Conservation (phyloP, 1,140 invertebrate species). For the Gonatopus flavifemur region DNA sequence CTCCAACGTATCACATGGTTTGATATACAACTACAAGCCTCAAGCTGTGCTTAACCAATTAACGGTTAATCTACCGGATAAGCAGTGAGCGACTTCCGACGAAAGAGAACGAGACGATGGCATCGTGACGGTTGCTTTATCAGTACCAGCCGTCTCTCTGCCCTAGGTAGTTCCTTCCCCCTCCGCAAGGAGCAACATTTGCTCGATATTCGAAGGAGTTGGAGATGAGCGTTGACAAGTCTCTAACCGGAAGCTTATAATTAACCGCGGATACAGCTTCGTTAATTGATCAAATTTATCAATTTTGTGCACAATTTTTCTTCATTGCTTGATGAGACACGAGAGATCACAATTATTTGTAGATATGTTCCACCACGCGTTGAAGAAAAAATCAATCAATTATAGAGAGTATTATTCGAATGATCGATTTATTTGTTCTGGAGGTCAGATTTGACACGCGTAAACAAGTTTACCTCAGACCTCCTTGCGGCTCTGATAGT, state of each 20-base stretch:
- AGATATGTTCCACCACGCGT: too few species aligned
- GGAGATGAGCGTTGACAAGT: conserved; percentile 10
- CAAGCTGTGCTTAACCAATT: conserved; percentile 38
- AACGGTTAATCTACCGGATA: conserved; percentile 37
- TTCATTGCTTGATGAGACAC: too few species aligned
- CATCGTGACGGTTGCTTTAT: not conserved
- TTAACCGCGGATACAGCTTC: conserved; percentile 21
- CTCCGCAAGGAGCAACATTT: too few species aligned
- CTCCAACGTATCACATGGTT: not conserved
- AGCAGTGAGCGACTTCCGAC: not conserved
- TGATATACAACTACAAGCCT: conserved; percentile 16
- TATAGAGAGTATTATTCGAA: too few species aligned
- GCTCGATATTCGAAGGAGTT: too few species aligned
- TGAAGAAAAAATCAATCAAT: too few species aligned
- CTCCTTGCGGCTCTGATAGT: conserved; percentile 1
- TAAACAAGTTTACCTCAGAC: conserved; percentile 20
- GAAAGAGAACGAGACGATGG: conserved; percentile 1
- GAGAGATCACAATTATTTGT: too few species aligned
- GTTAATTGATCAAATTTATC: conserved; percentile 14
- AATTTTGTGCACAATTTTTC: too few species aligned
- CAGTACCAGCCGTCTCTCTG: not conserved
- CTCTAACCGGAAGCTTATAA: conserved; percentile 21
- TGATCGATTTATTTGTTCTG: too few species aligned
- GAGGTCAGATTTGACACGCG: too few species aligned
- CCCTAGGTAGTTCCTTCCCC: too few species aligned